Percentiles rank a stretch among this genome's conserved stretches.
phyloP scores from a whole-genome alignment of 92 coral and sea anemone genomes.

The Porites cylindrica region DNA sequence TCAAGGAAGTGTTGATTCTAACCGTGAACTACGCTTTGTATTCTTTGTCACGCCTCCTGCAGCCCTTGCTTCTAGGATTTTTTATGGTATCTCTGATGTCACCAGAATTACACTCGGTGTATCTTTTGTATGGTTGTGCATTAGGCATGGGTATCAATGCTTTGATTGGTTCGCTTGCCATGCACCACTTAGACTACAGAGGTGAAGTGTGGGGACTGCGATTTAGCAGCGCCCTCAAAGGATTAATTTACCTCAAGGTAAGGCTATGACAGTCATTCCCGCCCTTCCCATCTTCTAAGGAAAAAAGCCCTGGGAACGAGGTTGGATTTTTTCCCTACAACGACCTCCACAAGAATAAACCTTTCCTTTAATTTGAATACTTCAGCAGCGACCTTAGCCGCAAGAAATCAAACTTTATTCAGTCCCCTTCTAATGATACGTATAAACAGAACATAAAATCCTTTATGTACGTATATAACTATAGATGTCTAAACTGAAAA shows the following conservation, averaged over 20 bases:
- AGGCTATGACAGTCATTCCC: background rate
- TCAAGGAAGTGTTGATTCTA: background rate
- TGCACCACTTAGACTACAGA: background rate
- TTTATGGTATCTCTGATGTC: background rate
- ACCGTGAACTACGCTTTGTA: background rate
- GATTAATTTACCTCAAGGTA: constrained; percentile 6
- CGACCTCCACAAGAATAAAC: too few relatives aligned
- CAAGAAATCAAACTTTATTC: too few relatives aligned
- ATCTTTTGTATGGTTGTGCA: background rate
- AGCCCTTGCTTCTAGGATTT: background rate
- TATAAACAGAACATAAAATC: too few relatives aligned
- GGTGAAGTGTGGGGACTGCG: background rate
- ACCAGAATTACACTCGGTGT: background rate
- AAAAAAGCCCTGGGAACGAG: too few relatives aligned
- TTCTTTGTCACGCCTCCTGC: background rate
- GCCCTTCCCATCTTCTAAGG: too few relatives aligned
- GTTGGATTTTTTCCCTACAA: too few relatives aligned
- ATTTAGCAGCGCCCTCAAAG: background rate
- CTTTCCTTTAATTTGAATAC: too few relatives aligned
- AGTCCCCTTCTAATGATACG: too few relatives aligned
- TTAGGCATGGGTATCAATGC: background rate
- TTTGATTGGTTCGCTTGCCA: background rate
- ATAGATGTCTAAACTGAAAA: too few relatives aligned
- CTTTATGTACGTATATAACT: too few relatives aligned
- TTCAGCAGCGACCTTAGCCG: too few relatives aligned